phyloP scores from a whole-genome alignment of 2,888 invertebrate genomes.

The Rotaria sp. region DNA sequence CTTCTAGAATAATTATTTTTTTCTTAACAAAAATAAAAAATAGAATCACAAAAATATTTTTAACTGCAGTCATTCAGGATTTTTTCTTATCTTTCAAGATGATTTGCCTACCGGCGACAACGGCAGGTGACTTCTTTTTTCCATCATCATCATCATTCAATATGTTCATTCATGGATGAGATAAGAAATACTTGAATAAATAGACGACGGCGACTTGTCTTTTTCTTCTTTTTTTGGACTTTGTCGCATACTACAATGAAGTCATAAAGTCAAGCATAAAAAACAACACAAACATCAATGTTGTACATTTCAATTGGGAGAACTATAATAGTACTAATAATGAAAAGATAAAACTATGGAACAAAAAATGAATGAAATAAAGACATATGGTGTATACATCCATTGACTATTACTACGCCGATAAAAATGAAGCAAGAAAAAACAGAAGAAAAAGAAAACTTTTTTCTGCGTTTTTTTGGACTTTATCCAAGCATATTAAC shows the following conservation, averaged over 20 bases:
- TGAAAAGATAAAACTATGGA: neutral
- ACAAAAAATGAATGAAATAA: neutral
- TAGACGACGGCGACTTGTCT: neutral
- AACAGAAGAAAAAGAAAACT: neutral
- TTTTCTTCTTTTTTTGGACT: neutral
- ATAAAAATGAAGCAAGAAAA: neutral
- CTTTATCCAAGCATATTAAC: neutral
- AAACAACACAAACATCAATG: neutral
- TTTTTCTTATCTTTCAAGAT: neutral
- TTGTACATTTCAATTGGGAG: neutral
- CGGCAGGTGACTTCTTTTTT: slow-evolving; percentile 4
- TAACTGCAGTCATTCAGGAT: neutral
- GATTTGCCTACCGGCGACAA: neutral
- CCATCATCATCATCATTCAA: neutral
- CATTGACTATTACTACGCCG: neutral
- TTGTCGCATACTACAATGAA: neutral
- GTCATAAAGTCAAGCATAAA: neutral
- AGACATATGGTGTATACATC: neutral
- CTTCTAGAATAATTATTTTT: neutral
- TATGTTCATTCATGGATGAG: slow-evolving; percentile 15
- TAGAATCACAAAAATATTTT: neutral
- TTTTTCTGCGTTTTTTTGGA: neutral
- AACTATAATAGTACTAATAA: neutral
- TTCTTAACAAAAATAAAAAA: neutral
- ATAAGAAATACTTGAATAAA: neutral